Evolutionary conservation across 1,140 invertebrate genomes (phyloP), one percentile per base, ranked within the genome.

Genomic region (Lepidurus packardi): DNA sequence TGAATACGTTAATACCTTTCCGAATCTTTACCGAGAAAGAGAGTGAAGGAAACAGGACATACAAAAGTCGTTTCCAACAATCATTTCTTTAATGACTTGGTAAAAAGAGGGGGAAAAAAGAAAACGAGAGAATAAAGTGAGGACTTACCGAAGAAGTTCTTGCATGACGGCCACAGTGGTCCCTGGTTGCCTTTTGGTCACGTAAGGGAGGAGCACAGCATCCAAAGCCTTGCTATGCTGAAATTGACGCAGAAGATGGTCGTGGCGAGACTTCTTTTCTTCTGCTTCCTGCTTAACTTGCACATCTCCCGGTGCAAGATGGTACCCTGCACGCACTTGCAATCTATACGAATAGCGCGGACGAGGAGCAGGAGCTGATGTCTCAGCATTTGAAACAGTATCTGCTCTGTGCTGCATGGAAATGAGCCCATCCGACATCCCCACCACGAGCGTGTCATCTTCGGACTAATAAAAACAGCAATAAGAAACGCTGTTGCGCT

Each of bases 381-480:
- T 25, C 16, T 43, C 74, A 6, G 34, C 74, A 16, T 75, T 75
- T 1, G 43, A 25, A 75, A 75, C 13, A 75, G 34, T 24, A 24
- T 88, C 87, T 83, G 93, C 91, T 85, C 91, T 88, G 83, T 92
- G 90, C 80, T 90, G 89, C 34, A 98, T 91, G 6, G 94, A 95
- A 79, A 98, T 89, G 53, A 97, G 86, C 73, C 95, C 94, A 86
- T 97, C 94, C n/a, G 93, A 90, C 91, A 96, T 95, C 76, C 96
- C 96, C 75, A 92, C 92, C 47, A 92, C 93, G 80, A 98, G 84
- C 34, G 92, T 91, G 83, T 93, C 91, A 86, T 98, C 94, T 83
- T 93, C 89, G 79, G 90, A 87, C 85, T 95, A 87, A 81, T 91
- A 88, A 78, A 73, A 43, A 76, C 5, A 75, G 34, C 8, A 42